phyloP scores from a whole-genome alignment of 2,888 invertebrate species.

The Agriopis aurantiaria region DNA sequence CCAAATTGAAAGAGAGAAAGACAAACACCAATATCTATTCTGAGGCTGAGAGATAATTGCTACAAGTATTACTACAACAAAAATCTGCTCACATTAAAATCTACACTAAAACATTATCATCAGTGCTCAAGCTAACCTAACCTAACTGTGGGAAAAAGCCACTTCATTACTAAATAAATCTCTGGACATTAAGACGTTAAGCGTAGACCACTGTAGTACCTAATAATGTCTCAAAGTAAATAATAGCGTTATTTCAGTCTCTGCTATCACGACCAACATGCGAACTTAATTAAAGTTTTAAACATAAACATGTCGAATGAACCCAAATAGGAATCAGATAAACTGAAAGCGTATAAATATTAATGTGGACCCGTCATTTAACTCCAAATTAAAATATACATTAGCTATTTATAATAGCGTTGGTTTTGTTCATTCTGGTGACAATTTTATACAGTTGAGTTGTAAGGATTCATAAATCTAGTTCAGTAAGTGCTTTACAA shows the following conservation, averaged over 20 bases:
- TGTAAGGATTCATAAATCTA: conserved; percentile 21
- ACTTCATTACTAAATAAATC: conserved; percentile 17
- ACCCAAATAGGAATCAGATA: conserved; percentile 38
- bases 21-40: too few species aligned
- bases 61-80: too few species aligned
- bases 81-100: neutral
- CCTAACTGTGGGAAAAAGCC: neutral
- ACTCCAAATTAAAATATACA: conserved; percentile 20
- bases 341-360: conserved; percentile 34
- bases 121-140: neutral
- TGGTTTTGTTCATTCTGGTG: conserved; percentile 1
- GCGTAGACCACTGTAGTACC: conserved; percentile 20
- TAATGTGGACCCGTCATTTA: conserved; percentile 28
- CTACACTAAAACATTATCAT: neutral
- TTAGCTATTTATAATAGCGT: conserved; percentile 15
- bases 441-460: conserved; percentile 8
- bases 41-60: too few species aligned
- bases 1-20: too few species aligned
- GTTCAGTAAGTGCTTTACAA: conserved; percentile 8
- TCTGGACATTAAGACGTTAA: conserved; percentile 12
- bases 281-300: conserved; percentile 38
- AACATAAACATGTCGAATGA: conserved; percentile 35
- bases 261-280: conserved; percentile 21
- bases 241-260: conserved; percentile 29
- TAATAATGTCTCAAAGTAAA: conserved; percentile 26